These are phyloP conservation scores for Brachyistius frenatus DNA, from an alignment of 2,113 vertebrate species.

Conservation along the genomic window DNA sequence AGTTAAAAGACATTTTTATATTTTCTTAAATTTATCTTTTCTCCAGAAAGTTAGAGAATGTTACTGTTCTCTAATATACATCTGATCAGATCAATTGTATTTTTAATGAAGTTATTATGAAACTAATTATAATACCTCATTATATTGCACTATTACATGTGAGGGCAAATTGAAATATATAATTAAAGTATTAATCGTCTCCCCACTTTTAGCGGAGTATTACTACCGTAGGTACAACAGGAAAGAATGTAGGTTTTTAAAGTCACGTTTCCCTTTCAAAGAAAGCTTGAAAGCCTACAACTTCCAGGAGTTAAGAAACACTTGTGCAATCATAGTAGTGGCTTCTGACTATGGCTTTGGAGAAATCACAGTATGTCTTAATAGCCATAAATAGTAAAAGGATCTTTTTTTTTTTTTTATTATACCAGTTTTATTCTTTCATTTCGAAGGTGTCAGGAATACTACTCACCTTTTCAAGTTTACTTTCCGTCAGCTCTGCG, in stretches of 20 bases:
- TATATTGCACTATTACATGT: constrained; percentile 9
- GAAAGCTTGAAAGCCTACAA: background rate
- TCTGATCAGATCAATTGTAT: constrained; percentile 15
- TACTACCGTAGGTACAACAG: constrained; percentile 9
- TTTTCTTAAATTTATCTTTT: constrained; percentile 1
- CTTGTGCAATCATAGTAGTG: background rate
- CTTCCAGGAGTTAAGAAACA: background rate
- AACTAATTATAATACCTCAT: constrained; percentile 31
- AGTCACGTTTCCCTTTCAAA: background rate
- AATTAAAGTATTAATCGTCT: constrained; percentile 22
- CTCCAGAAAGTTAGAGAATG: background rate
- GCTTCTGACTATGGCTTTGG: background rate
- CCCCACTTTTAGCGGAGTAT: background rate
- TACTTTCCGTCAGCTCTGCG: constrained; percentile 87
- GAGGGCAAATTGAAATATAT: background rate
- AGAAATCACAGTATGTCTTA: background rate
- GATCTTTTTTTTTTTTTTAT: background rate
- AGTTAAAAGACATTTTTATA: background rate
- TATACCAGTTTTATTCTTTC: background rate
- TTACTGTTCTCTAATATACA: constrained; percentile 3
- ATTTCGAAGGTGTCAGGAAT: background rate
- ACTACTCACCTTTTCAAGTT: constrained; percentile 90
- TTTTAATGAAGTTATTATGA: constrained; percentile 33
- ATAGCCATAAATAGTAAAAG: too few species aligned
- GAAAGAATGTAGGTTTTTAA: background rate